Percentiles rank a stretch among this genome's conserved stretches.
phyloP scores from a whole-genome alignment of 2,888 invertebrate genomes.

The Halictus quadricinctus region DNA sequence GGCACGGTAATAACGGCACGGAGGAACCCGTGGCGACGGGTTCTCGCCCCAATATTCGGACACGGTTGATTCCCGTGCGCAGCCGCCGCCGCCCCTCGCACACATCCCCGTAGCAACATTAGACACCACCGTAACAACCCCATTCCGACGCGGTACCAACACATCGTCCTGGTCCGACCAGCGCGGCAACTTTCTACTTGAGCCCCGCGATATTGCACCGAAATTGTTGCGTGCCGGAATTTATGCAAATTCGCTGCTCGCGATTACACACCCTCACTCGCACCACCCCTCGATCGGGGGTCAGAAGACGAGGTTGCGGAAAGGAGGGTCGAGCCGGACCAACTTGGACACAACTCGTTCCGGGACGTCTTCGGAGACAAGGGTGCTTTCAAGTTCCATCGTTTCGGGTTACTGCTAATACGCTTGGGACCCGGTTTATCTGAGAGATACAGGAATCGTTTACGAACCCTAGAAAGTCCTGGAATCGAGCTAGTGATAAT shows the following conservation, averaged over 20 bases:
- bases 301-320: neutral
- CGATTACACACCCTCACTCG: conserved; percentile 10
- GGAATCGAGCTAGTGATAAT: neutral
- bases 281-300: neutral
- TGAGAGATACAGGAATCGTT: neutral
- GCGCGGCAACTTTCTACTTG: conserved; percentile 55
- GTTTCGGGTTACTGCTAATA: neutral
- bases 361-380: neutral
- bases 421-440: neutral
- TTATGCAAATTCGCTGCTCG: conserved; percentile 37
- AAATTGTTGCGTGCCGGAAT: conserved; percentile 30
- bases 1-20: conserved; percentile 37
- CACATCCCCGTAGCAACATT: too few species aligned
- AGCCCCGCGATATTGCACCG: conserved; percentile 39
- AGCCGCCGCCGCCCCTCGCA: conserved; percentile 22
- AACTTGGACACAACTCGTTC: conserved; percentile 8
- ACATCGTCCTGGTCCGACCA: conserved; percentile 45
- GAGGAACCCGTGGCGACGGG: conserved; percentile 31
- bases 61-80: conserved; percentile 36
- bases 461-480: neutral
- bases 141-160: neutral
- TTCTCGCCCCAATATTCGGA: conserved; percentile 48
- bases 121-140: neutral
- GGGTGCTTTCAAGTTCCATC: neutral
- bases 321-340: neutral